Evolutionary conservation across 2,888 invertebrate species (phyloP), one percentile per base, ranked within the genome.

Genomic region (Zaprionus obscuricornis): DNA sequence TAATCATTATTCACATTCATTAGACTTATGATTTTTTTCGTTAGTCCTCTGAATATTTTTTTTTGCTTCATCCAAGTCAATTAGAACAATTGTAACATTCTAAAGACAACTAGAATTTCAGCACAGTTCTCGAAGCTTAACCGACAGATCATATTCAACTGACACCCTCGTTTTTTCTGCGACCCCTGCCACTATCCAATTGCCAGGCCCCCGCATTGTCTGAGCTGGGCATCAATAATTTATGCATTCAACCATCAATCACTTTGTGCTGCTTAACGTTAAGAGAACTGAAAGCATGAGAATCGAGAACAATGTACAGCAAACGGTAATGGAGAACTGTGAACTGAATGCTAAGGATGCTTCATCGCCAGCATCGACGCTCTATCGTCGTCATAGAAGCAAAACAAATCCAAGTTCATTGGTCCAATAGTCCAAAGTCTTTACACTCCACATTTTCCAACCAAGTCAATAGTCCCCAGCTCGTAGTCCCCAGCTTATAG

Each of bases 171-270:
- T 14, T 34, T 57, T 34, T 29, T 39, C 39, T 39, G 14, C 65
- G 46, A 11, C 36, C 37, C 13, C 18, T 29, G 11, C 31, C 34
- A 10, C 52, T 24, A 29, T 46, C 31, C 51, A 52, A 69, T 56
- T 46, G 59, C 10, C 27, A 2, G 45, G 10, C 10, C 49, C 17
- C 56, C 54, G 52, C 82, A 77, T 79, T 77, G 76, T 84, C 74
- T 81, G 81, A 57, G 54, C 52, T 73, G 67, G n/a, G 58, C 81
- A 84, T 83, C 81, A 84, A 81, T 81, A 81, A 85, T 81, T 81
- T 84, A 81, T 83, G 86, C 84, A 81, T 79, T 71, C 84, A 79
- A 71, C 86, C 81, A 81, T 81, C 81, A 81, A 81, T 81, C 81
- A 81, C 84, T 81, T 81, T 84, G 81, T 79, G 85, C 81, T 83